These are phyloP conservation scores for Drosophila sp. DNA, from an alignment of 1,140 invertebrate genomes.

Conservation along the genomic window DNA sequence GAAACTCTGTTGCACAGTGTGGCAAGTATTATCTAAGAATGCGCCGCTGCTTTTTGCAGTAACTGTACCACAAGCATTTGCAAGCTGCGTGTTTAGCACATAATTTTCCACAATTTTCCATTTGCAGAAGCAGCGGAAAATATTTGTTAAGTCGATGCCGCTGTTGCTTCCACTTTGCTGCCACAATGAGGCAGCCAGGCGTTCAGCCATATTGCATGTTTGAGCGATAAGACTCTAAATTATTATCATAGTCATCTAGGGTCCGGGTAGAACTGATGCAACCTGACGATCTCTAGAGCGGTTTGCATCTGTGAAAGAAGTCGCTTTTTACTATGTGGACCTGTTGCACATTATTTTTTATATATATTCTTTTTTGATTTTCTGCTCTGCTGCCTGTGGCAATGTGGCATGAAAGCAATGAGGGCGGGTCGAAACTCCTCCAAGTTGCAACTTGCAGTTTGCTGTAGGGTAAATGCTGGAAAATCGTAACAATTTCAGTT, in stretches of 20 bases:
- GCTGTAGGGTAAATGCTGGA: constrained; percentile 37
- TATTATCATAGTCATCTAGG: constrained; percentile 71
- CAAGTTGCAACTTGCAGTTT: constrained; percentile 23
- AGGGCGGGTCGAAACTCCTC: constrained; percentile 19
- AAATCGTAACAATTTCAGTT: constrained; percentile 48
- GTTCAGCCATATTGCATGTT: constrained; percentile 74
- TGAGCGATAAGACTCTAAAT: constrained; percentile 75
- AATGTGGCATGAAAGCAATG: constrained; percentile 49
- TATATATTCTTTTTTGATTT: constrained; percentile 62
- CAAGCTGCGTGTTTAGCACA: constrained; percentile 71
- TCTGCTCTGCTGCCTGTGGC: constrained; percentile 70
- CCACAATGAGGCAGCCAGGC: constrained; percentile 37
- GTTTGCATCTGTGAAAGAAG: constrained; percentile 18
- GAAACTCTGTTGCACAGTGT: constrained; percentile 20
- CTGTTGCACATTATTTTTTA: constrained; percentile 29
- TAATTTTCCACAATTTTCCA: constrained; percentile 71
- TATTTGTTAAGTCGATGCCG: too few species aligned
- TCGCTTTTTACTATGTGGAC: constrained; percentile 15
- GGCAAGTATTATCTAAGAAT: constrained; percentile 46
- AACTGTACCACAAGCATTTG: constrained; percentile 63
- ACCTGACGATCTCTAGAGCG: constrained; percentile 9
- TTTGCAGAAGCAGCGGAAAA: constrained; percentile 63
- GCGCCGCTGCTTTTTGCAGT: constrained; percentile 56
- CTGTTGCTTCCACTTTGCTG: constrained; percentile 25
- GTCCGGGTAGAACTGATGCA: constrained; percentile 1